Evolutionary conservation across 2,113 vertebrate genomes (phyloP).

Genomic region (Brienomyrus brachyistius): DNA sequence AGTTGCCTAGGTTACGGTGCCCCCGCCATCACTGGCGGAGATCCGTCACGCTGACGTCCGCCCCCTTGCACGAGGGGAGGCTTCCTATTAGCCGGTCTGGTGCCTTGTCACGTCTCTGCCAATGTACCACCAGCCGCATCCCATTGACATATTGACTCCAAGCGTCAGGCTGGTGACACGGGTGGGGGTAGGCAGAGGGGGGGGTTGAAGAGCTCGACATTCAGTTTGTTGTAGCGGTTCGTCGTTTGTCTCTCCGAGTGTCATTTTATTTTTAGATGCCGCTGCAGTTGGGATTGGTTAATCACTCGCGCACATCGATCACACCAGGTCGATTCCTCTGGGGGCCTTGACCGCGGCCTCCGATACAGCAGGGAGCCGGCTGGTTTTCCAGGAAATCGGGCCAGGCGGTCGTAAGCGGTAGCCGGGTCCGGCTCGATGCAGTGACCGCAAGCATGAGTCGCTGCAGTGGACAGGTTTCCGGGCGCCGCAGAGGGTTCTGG

Average conservation of each 20-base stretch:
- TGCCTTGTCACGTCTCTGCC: neutral
- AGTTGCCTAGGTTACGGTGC: neutral
- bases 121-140: neutral
- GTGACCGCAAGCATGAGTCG: neutral
- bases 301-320: neutral
- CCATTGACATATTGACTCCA: constrained; percentile 4
- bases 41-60: neutral
- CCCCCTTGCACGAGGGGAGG: neutral
- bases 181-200: neutral
- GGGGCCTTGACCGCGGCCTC: neutral
- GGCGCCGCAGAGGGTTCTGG: neutral
- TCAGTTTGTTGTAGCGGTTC: neutral
- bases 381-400: neutral
- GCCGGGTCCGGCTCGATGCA: neutral
- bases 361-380: neutral
- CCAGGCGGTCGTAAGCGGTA: neutral
- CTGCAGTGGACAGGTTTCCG: neutral
- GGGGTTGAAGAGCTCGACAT: neutral
- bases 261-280: neutral
- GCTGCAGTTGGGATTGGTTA: neutral
- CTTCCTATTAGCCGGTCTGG: neutral
- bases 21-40: neutral
- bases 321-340: neutral
- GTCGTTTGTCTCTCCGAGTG: neutral
- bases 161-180: neutral